Evolutionary conservation across 2,113 vertebrate species (phyloP).

Genomic region (Myanophis thanlyinensis): DNA sequence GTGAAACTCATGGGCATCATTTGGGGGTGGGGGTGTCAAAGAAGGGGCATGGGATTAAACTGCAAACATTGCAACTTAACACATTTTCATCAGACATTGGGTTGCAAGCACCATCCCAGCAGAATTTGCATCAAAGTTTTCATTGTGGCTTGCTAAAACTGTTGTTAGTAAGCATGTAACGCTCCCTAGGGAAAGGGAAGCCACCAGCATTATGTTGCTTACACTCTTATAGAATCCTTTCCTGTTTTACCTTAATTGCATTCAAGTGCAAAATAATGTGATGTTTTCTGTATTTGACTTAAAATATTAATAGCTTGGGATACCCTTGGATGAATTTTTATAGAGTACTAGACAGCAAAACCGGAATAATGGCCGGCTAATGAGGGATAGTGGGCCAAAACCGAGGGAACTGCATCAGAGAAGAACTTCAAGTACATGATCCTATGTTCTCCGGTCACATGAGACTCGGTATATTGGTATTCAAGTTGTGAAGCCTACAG

Average conservation of each 20-base stretch:
- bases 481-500: not conserved
- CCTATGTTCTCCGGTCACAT: not conserved
- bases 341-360: not conserved
- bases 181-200: not conserved
- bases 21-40: not conserved
- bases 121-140: not conserved
- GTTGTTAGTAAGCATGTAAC: not conserved
- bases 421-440: not conserved
- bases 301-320: not conserved
- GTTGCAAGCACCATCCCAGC: not conserved
- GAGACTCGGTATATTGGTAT: not conserved
- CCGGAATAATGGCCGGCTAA: not conserved
- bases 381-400: not conserved
- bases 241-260: not conserved
- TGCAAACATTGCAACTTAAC: not conserved
- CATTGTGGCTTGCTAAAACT: not conserved
- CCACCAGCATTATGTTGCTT: not conserved
- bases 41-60: not conserved
- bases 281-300: not conserved
- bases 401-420: not conserved
- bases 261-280: not conserved
- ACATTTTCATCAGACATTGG: not conserved
- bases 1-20: not conserved
- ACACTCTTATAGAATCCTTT: not conserved
- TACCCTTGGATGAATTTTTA: not conserved